Percentiles rank a stretch among this genome's conserved stretches.
phyloP scores from a whole-genome alignment of 2,113 vertebrate genomes.

The Neogobius melanostomus region DNA sequence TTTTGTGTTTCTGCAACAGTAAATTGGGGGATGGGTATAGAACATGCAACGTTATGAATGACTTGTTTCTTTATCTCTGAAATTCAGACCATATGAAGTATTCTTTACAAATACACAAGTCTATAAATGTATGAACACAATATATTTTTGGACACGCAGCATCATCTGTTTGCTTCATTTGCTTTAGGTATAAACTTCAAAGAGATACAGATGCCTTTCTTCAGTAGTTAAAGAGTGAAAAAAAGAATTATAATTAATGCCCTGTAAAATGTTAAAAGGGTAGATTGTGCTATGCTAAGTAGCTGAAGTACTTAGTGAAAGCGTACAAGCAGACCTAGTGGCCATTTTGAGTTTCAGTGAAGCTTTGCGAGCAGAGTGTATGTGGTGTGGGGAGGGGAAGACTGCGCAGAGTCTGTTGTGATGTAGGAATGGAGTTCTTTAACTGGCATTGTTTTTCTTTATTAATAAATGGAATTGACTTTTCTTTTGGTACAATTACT shows the following conservation, averaged over 20 bases:
- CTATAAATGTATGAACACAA: not conserved
- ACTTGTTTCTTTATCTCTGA: not conserved
- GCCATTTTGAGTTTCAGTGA: slow-evolving; percentile 73
- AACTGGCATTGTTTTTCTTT: slow-evolving; percentile 32
- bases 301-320: slow-evolving; percentile 13
- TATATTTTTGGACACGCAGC: not conserved
- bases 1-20: slow-evolving; percentile 68
- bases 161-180: not conserved
- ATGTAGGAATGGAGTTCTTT: slow-evolving; percentile 60
- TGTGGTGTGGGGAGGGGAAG: slow-evolving; percentile 45
- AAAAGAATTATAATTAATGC: not conserved
- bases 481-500: not conserved
- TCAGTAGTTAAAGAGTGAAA: not conserved
- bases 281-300: not conserved
- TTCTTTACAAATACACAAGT: too few relatives aligned
- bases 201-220: not conserved
- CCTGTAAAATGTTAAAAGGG: not conserved
- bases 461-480: not conserved
- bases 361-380: slow-evolving; percentile 54
- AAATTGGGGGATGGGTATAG: slow-evolving; percentile 49
- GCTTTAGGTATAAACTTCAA: not conserved
- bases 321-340: slow-evolving; percentile 57
- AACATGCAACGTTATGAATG: slow-evolving; percentile 13
- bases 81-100: not conserved
- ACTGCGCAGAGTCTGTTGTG: slow-evolving; percentile 55